A percentile compares a stretch with the other conserved stretches of the same genome.
These are phyloP conservation scores for Galbula dea DNA, from an alignment of 2,113 vertebrate genomes.

Conservation along the genomic window DNA sequence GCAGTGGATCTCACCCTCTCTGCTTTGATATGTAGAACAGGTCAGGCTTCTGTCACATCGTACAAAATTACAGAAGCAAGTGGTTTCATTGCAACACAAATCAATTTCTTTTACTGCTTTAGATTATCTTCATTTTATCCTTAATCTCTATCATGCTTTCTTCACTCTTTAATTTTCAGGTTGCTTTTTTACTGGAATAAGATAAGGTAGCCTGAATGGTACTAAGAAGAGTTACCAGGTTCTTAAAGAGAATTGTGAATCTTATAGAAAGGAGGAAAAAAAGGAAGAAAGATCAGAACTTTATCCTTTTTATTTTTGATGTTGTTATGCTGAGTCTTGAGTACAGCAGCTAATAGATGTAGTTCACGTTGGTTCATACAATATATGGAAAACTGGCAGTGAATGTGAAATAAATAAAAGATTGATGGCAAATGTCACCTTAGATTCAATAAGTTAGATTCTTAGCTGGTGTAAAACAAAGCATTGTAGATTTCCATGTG, in stretches of 20 bases:
- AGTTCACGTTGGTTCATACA: background rate
- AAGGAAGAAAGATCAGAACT: background rate
- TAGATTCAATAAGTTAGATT: background rate
- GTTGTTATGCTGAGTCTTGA: background rate
- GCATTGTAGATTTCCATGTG: background rate
- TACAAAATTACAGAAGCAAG: background rate
- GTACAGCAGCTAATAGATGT: background rate
- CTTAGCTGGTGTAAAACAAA: background rate
- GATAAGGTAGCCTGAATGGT: background rate
- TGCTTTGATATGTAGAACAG: background rate
- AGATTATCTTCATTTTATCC: background rate
- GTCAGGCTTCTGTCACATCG: background rate
- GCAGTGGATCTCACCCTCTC: background rate
- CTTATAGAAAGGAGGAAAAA: background rate
- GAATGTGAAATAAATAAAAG: background rate
- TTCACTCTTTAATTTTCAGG: background rate
- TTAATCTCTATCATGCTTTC: background rate
- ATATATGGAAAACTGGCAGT: background rate
- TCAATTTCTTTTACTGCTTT: background rate
- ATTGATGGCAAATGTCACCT: background rate
- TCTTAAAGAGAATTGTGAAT: background rate
- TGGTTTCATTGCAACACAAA: background rate
- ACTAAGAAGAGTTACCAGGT: background rate
- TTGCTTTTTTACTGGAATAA: background rate
- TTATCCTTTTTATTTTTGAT: background rate